A percentile compares a stretch with the other conserved stretches of the same genome.
Evolutionary conservation across 1,140 invertebrate genomes (phyloP).

Genomic region (Teleogryllus occipitalis): DNA sequence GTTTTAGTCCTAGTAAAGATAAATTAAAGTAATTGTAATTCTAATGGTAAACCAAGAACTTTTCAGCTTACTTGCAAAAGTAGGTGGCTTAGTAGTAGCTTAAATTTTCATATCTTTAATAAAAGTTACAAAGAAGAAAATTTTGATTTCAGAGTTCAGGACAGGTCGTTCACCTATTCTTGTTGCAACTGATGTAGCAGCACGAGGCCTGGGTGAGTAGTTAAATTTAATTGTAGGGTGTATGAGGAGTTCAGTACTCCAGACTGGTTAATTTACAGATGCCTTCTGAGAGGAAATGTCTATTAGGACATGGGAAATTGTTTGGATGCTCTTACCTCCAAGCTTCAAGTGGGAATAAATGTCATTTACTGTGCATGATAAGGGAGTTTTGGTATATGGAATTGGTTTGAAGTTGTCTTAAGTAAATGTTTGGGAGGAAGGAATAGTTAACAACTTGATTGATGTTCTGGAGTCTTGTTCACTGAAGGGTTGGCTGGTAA

Average conservation of each 20-base stretch:
- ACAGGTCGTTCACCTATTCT: slow-evolving; percentile 83
- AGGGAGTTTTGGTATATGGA: too few species aligned
- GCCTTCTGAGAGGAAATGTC: not conserved
- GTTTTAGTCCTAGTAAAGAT: not conserved
- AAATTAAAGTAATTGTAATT: not conserved
- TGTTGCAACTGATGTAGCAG: slow-evolving; percentile 97
- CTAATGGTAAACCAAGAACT: not conserved
- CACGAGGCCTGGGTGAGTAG: slow-evolving; percentile 89
- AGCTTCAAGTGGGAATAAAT: too few species aligned
- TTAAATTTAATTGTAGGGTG: slow-evolving; percentile 21
- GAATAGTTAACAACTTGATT: too few species aligned
- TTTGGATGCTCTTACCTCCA: too few species aligned
- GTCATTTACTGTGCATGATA: too few species aligned
- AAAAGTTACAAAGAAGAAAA: not conserved
- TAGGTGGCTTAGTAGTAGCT: too few species aligned
- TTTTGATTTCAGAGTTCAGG: slow-evolving; percentile 69
- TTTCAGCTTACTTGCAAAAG: too few species aligned
- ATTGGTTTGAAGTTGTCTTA: too few species aligned
- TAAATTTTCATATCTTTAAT: not conserved
- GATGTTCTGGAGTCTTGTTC: too few species aligned
- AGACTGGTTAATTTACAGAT: slow-evolving; percentile 33
- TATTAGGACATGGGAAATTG: too few species aligned
- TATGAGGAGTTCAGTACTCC: slow-evolving; percentile 22
- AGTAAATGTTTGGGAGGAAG: too few species aligned
- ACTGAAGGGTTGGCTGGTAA: too few species aligned